phyloP scores from a whole-genome alignment of 1,140 invertebrate species.

The Bombus difficillimus region DNA sequence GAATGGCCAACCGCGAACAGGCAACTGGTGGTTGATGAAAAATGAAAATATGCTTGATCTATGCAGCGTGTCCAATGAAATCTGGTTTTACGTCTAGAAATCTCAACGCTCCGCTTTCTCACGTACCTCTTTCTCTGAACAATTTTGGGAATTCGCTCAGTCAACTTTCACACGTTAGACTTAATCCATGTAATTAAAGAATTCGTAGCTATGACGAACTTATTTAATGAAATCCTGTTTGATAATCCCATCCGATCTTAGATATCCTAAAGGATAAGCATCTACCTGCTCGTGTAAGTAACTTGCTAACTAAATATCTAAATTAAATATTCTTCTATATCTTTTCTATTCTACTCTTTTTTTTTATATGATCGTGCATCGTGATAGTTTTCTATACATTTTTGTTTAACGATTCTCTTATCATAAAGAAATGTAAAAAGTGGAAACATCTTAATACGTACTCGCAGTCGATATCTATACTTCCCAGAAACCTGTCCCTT shows the following conservation, averaged over 20 bases:
- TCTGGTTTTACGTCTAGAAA: background rate
- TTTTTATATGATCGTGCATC: background rate
- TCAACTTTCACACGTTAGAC: background rate
- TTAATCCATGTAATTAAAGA: background rate
- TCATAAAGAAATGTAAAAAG: no score
- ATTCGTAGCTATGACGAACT: background rate
- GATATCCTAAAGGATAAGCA: background rate
- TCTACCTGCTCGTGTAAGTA: no score
- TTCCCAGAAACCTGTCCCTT: background rate
- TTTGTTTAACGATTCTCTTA: no score
- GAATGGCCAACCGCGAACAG: background rate
- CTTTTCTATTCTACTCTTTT: background rate
- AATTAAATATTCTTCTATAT: background rate
- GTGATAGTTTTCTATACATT: no score
- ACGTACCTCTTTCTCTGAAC: background rate
- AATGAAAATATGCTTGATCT: constrained; percentile 26
- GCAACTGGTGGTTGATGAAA: constrained; percentile 64
- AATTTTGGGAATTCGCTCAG: background rate
- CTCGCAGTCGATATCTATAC: background rate
- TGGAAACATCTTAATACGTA: background rate
- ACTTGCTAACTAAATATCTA: no score
- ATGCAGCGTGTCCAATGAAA: background rate
- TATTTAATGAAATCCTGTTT: background rate
- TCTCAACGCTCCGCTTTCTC: background rate
- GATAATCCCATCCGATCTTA: background rate